Base-by-base conservation (phyloP, 2,113 vertebrate species). In the Andinoacara biseriatus region DNA sequence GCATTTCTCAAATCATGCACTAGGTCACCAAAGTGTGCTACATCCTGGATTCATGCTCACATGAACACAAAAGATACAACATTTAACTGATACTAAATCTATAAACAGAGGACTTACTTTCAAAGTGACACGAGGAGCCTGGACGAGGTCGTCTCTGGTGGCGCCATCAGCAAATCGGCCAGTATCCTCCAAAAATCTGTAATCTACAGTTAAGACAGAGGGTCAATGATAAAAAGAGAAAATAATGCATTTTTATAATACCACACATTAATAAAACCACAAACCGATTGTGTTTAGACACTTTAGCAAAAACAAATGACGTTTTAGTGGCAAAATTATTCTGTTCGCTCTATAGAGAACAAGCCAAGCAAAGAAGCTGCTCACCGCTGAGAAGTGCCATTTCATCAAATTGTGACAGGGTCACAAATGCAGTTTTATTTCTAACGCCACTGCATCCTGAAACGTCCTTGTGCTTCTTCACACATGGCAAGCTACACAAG, bases 161-260 rank as follows among this genome's bases (percentile, higher is more conserved):
- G 97, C 94, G n/a, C 96, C 76, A 56, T 98, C 97, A 29, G 96
- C 95, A 90, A 97, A 94, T 83, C 98, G 96, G 80, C 96, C 97
- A 0, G 96, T 96, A 26, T 99, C 98, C 95, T 99, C 98, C 90
- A 99, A 95, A 87, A 99, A 97, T 76, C 97, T 95, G 94, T 99
- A 99, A 95, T 99, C 98, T 99, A 82, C 72, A 91, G n/a, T 2
- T 15, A 8, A 90, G 52, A 67, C 59, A 86, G 82, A 87, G 75
- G 1, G 5, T 3, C 62, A 60, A 40, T 0, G 43, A 7, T 1
- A 9, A 69, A 60, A 49, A 38, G 0, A 35, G 10, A 72, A 72
- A n/a, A 52, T 10, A 2, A 10, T 26, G 18, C 18, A 31, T 31
- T 52, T 72, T 49, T 52, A 31, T 49, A 26, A 43, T 15, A 59